Percentiles rank a stretch among this genome's conserved stretches.
These are phyloP conservation scores for Pterocles orientalis DNA, from an alignment of 2,113 vertebrate species.

Conservation along the genomic window DNA sequence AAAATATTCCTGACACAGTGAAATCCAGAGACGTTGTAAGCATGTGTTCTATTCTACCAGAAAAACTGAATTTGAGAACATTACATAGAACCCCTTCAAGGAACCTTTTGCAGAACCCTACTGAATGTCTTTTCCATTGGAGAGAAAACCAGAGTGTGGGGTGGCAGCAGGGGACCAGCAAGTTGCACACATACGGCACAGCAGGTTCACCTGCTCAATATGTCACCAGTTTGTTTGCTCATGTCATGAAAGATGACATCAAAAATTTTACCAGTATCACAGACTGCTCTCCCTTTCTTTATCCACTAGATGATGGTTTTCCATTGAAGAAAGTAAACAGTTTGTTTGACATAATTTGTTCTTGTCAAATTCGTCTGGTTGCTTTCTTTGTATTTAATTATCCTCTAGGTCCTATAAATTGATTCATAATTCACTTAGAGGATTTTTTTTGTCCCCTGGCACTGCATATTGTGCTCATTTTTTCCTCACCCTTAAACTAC, in stretches of 20 bases:
- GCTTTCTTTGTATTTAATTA: slow-evolving; percentile 4
- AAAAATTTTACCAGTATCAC: not conserved
- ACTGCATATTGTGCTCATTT: not conserved
- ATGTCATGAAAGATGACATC: rapidly evolving
- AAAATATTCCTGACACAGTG: not conserved
- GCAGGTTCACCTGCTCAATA: not conserved
- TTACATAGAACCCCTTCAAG: not conserved
- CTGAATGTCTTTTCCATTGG: rapidly evolving
- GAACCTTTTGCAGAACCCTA: not conserved
- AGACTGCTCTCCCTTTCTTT: not conserved
- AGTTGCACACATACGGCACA: not conserved
- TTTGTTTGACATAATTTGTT: not conserved
- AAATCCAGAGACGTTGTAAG: not conserved
- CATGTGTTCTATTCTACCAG: not conserved
- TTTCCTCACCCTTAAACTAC: not conserved
- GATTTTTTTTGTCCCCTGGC: not conserved
- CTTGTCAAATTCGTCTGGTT: not conserved
- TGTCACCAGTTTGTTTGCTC: not conserved
- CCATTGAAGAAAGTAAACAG: not conserved
- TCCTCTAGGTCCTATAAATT: not conserved
- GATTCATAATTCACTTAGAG: not conserved
- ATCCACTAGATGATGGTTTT: not conserved
- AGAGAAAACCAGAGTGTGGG: not conserved
- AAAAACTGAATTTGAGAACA: not conserved
- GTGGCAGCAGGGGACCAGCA: not conserved